Base-by-base conservation (phyloP, 2,113 vertebrate species). In the Lophura nycthemera region DNA sequence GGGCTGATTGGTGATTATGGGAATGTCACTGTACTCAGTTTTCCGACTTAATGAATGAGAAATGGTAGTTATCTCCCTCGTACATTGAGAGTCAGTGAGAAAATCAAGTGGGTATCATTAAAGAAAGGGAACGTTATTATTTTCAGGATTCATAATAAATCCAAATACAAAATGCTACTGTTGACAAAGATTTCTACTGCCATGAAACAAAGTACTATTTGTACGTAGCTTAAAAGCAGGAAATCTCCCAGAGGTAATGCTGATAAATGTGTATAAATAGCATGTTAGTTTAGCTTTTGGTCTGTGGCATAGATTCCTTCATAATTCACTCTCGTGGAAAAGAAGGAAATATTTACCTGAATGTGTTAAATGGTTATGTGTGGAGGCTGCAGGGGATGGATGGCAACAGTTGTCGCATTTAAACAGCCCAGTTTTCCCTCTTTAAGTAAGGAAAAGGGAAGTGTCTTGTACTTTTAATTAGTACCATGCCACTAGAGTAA, bases 141-240 rank as follows among this genome's bases (percentile, higher is more conserved):
- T 94, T 90, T 45, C 66, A 52, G 67, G 34, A 24, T 38, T 29
- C 38, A 18, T 77, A 56, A 71, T 76, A 88, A 80, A 78, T 63
- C 56, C 42, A 74, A 73, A 79, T 50, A 77, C 8, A n/a, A 38
- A 85, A 92, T 66, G 57, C 72, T 86, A 48, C 65, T 92, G 90
- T 95, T 91, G 92, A 78, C 80, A 81, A 11, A 96, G 83, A 88
- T 94, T 93, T 70, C 75, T 74, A 56, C 72, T 77, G 60, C 75
- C 42, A 5, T 52, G 75, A 92, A 93, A 38, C 56, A 83, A 89
- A 91, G 10, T 34, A 66, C n/a, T 94, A 48, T 89, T 96, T 94
- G 82, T 67, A 80, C 50, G 50, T 2, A 60, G 50, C 75, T 90
- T 64, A 89, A 85, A 45, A 80, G 82, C 36, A 88, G 64, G 67